A percentile compares a stretch with the other conserved stretches of the same genome.
Evolutionary conservation across 1,140 invertebrate species (phyloP).

Genomic region (Bombyx mandarina): DNA sequence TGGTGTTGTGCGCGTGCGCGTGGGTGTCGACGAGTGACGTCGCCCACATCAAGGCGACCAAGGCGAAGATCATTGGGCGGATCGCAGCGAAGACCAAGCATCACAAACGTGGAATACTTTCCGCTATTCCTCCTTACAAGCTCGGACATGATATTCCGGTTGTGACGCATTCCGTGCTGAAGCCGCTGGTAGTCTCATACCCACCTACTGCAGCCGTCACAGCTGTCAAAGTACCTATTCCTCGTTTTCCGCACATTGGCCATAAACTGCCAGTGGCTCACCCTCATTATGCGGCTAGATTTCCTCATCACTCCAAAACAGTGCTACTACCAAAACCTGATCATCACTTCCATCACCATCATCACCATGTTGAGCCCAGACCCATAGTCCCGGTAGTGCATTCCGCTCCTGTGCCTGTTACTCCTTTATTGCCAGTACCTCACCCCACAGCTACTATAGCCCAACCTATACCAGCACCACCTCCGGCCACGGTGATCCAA

Average conservation of each 20-base stretch:
- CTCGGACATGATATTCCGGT: slow-evolving; percentile 60
- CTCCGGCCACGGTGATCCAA: slow-evolving; percentile 24
- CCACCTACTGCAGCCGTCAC: slow-evolving; percentile 57
- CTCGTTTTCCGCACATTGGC: slow-evolving; percentile 36
- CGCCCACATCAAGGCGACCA: slow-evolving; percentile 41
- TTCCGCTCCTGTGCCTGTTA: slow-evolving; percentile 20
- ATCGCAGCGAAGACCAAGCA: slow-evolving; percentile 36
- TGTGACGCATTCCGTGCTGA: slow-evolving; percentile 61
- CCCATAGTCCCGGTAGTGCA: slow-evolving; percentile 41
- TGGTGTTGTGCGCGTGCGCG: slow-evolving; percentile 40
- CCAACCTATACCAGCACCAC: slow-evolving; percentile 34
- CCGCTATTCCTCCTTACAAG: slow-evolving; percentile 54
- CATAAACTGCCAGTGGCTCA: slow-evolving; percentile 48
- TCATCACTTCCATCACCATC: slow-evolving; percentile 56
- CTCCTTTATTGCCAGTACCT: slow-evolving; percentile 30
- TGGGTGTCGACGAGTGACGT: slow-evolving; percentile 33
- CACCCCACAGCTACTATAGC: slow-evolving; percentile 32
- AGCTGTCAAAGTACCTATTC: slow-evolving; percentile 55
- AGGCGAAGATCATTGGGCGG: slow-evolving; percentile 35
- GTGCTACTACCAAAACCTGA: slow-evolving; percentile 41
- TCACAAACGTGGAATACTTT: slow-evolving; percentile 59
- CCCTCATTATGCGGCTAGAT: slow-evolving; percentile 49
- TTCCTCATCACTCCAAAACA: slow-evolving; percentile 44
- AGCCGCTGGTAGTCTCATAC: slow-evolving; percentile 62
- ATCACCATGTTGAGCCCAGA: slow-evolving; percentile 49